A percentile compares a stretch with the other conserved stretches of the same genome.
Evolutionary conservation across 2,888 invertebrate genomes (phyloP).

Genomic region (Eilema depressum): DNA sequence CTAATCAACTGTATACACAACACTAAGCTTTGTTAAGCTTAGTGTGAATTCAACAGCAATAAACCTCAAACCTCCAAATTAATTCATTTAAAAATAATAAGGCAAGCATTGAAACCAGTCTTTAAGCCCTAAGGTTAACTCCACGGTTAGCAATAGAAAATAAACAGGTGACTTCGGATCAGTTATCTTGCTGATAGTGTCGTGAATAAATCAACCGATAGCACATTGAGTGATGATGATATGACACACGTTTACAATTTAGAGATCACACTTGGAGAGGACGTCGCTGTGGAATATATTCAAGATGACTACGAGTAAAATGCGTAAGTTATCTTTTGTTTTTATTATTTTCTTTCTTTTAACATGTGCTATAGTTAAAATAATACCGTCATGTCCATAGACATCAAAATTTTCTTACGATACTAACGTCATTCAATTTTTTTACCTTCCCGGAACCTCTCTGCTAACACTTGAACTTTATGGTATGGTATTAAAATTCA

Average conservation of each 20-base stretch:
- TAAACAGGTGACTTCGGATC: conserved; percentile 26
- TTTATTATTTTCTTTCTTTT: not conserved
- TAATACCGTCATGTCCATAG: too few species aligned
- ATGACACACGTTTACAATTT: conserved; percentile 23
- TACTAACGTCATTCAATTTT: too few species aligned
- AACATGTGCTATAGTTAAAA: not conserved
- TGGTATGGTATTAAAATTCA: too few species aligned
- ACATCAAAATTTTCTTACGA: too few species aligned
- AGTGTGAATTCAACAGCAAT: too few species aligned
- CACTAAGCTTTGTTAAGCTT: too few species aligned
- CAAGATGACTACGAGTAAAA: conserved; percentile 41
- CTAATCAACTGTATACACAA: not conserved
- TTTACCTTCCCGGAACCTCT: too few species aligned
- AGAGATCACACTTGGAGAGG: conserved; percentile 29
- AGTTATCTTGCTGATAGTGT: conserved; percentile 53
- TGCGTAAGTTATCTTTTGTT: conserved; percentile 37
- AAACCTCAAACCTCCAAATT: too few species aligned
- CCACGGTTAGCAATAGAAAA: conserved; percentile 27
- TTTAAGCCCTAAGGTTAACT: conserved; percentile 31
- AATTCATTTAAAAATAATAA: not conserved
- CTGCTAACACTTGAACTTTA: too few species aligned
- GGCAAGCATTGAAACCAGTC: conserved; percentile 24
- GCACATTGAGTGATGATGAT: conserved; percentile 39
- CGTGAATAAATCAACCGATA: conserved; percentile 40
- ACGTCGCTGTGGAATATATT: conserved; percentile 18